Percentiles rank a stretch among this genome's conserved stretches.
These are phyloP conservation scores for Morone chrysops DNA, from an alignment of 2,113 vertebrate genomes.

Conservation along the genomic window DNA sequence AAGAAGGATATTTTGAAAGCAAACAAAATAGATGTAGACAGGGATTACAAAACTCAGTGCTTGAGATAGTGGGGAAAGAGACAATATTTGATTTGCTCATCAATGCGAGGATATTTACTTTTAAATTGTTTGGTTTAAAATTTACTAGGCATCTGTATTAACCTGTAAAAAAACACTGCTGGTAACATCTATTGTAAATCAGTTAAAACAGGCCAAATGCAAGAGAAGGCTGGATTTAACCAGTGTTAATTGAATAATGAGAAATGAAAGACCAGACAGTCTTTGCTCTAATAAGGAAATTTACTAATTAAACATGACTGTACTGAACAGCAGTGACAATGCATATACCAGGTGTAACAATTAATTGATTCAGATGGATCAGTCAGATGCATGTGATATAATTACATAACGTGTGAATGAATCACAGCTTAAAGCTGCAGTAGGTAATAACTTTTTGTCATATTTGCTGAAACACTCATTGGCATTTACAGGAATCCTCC, in stretches of 20 bases:
- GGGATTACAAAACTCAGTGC: background rate
- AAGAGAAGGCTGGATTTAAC: background rate
- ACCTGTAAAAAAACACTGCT: background rate
- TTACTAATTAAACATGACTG: background rate
- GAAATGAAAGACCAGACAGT: background rate
- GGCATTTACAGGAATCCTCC: no score
- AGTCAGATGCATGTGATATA: background rate
- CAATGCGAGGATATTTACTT: background rate
- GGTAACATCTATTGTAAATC: background rate
- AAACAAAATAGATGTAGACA: background rate
- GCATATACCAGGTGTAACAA: background rate
- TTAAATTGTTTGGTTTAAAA: background rate
- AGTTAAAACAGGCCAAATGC: background rate
- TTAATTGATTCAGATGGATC: background rate
- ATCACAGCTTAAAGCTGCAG: background rate
- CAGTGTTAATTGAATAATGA: background rate
- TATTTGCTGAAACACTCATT: no score
- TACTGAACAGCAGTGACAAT: background rate
- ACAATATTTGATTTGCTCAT: background rate
- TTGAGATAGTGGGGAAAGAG: background rate
- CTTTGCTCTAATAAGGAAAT: background rate
- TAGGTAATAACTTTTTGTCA: no score
- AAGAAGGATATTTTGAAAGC: background rate
- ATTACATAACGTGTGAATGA: background rate
- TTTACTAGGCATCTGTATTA: background rate